These are phyloP conservation scores for Rousettus leschenaultii DNA, from an alignment of 2,113 vertebrate genomes.

Conservation along the genomic window DNA sequence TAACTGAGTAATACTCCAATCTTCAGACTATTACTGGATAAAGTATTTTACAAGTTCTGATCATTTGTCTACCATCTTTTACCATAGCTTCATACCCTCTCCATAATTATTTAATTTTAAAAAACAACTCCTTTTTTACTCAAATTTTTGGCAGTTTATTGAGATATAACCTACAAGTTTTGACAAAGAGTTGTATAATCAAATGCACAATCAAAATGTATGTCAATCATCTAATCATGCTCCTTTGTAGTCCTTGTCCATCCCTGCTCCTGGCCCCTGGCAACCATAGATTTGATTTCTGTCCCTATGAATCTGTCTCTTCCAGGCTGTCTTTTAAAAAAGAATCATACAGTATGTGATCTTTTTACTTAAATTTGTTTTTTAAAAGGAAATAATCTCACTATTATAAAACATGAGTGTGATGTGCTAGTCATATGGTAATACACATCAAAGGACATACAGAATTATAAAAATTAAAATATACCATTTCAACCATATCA, in stretches of 20 bases:
- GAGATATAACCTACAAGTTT: background rate
- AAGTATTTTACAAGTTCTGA: background rate
- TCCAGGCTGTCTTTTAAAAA: background rate
- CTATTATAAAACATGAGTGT: background rate
- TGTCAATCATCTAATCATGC: background rate
- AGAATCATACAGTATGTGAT: background rate
- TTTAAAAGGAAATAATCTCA: background rate
- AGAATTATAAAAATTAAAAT: background rate
- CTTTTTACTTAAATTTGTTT: background rate
- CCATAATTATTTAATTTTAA: background rate
- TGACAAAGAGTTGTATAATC: background rate
- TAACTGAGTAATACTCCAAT: background rate
- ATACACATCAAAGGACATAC: background rate
- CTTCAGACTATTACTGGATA: background rate
- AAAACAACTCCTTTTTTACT: background rate
- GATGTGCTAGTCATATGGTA: background rate
- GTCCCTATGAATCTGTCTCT: background rate
- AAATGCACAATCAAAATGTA: background rate
- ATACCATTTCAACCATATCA: background rate
- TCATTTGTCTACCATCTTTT: background rate
- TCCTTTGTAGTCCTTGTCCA: background rate
- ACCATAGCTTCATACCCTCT: background rate
- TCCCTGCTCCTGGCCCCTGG: too few species aligned
- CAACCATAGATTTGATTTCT: background rate
- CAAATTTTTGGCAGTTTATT: background rate